Conservation (phyloP, 53 echinoderm and acorn worm species). For the Temnopleurus reevesii region DNA sequence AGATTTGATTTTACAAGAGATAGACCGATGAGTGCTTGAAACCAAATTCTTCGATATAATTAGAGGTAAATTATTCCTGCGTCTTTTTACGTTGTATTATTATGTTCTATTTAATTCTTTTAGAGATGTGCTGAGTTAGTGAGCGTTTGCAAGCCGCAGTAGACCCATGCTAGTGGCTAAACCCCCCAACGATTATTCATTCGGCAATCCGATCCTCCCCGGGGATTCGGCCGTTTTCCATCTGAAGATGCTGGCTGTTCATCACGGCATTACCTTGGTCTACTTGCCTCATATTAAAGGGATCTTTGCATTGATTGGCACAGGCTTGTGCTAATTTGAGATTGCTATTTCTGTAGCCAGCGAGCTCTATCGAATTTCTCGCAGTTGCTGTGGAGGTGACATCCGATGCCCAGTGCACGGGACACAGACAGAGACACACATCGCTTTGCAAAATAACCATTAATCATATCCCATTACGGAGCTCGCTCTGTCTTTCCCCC, state of each 20-base stretch:
- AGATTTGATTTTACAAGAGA: constrained; percentile 24
- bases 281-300: constrained; percentile 60
- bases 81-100: constrained; percentile 41
- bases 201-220: constrained; percentile 55
- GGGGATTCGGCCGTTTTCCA: constrained; percentile 56
- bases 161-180: constrained; percentile 38
- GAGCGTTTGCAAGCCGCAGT: constrained; percentile 26
- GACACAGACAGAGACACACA: constrained; percentile 53
- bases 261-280: constrained; percentile 61
- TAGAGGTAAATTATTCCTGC: neutral
- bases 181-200: constrained; percentile 59
- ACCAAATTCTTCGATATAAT: constrained; percentile 1
- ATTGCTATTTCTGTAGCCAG: constrained; percentile 65
- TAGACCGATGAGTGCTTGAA: constrained; percentile 37
- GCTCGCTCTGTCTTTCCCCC: constrained; percentile 11
- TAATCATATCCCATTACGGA: constrained; percentile 60
- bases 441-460: constrained; percentile 64
- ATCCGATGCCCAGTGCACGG: constrained; percentile 57
- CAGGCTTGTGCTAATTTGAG: constrained; percentile 62
- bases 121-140: constrained; percentile 28
- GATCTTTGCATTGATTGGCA: constrained; percentile 63
- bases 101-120: constrained; percentile 28
- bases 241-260: constrained; percentile 50
- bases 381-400: constrained; percentile 48
- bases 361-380: constrained; percentile 62